phyloP scores from a whole-genome alignment of 1,140 invertebrate genomes.

The Arion vulgaris region DNA sequence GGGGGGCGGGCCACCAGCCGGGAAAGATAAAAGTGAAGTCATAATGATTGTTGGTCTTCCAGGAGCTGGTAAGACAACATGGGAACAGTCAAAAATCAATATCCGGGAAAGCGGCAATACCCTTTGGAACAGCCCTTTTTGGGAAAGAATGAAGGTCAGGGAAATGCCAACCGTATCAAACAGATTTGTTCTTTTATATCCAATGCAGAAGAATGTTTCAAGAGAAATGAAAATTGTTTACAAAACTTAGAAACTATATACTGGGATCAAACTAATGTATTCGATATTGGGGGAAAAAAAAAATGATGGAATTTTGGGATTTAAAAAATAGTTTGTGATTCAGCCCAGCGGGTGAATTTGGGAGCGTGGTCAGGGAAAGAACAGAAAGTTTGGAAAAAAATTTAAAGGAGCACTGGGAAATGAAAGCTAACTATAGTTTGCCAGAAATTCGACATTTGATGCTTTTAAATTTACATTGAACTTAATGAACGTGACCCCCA shows the following conservation, averaged over 20 bases:
- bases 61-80: conserved; percentile 9
- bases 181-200: neutral
- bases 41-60: conserved; percentile 10
- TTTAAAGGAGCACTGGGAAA: neutral
- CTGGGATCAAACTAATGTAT: conserved; percentile 4
- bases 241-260: neutral
- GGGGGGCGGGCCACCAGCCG: neutral
- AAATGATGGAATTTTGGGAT: neutral
- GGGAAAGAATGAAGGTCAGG: neutral
- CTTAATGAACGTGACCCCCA: neutral
- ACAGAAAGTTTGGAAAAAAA: neutral
- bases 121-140: neutral
- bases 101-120: neutral
- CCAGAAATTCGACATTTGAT: neutral
- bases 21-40: neutral
- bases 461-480: neutral
- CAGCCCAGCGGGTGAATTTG: neutral
- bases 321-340: neutral
- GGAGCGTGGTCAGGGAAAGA: neutral
- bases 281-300: neutral
- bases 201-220: neutral
- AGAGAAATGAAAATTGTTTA: neutral
- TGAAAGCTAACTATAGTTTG: conserved; percentile 2
- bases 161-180: no score
- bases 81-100: neutral